Percentiles rank a stretch among this genome's conserved stretches.
Evolutionary conservation across 1,140 invertebrate species (phyloP).

Genomic region (Ostrea edulis): DNA sequence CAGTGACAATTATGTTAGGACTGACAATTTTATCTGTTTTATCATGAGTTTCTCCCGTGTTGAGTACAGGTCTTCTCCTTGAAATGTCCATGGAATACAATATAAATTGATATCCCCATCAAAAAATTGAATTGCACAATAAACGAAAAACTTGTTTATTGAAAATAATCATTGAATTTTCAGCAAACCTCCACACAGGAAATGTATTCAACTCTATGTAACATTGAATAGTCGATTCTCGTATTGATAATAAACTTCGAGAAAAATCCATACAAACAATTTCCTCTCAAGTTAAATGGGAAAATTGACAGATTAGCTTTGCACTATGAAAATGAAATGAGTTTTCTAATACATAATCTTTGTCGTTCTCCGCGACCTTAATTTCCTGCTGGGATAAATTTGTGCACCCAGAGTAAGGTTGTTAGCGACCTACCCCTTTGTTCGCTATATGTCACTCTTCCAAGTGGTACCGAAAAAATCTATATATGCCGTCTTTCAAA

Average conservation of each 20-base stretch:
- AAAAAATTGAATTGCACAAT: constrained; percentile 19
- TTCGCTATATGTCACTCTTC: neutral
- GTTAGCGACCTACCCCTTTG: constrained; percentile 9
- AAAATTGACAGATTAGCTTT: constrained; percentile 40
- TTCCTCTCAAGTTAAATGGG: constrained; percentile 34
- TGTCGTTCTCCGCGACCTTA: constrained; percentile 36
- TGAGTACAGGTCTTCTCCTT: constrained; percentile 13
- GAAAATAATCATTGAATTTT: constrained; percentile 34
- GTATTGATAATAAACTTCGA: constrained; percentile 18
- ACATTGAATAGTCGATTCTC: constrained; percentile 25
- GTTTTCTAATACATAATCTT: constrained; percentile 35
- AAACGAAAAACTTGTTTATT: constrained; percentile 31
- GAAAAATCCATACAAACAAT: constrained; percentile 39
- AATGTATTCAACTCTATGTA: constrained; percentile 8
- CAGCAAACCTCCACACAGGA: neutral
- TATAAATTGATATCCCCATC: constrained; percentile 10
- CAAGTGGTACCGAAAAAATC: constrained; percentile 17
- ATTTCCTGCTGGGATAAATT: constrained; percentile 38
- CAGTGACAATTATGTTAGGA: neutral
- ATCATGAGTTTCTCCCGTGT: neutral
- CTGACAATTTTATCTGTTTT: neutral
- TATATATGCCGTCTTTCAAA: neutral
- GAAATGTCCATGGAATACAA: constrained; percentile 32
- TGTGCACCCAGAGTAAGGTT: constrained; percentile 24
- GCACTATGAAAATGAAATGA: constrained; percentile 34